These are phyloP conservation scores for Scaeva pyrastri DNA, from an alignment of 2,888 invertebrate species.

Conservation along the genomic window DNA sequence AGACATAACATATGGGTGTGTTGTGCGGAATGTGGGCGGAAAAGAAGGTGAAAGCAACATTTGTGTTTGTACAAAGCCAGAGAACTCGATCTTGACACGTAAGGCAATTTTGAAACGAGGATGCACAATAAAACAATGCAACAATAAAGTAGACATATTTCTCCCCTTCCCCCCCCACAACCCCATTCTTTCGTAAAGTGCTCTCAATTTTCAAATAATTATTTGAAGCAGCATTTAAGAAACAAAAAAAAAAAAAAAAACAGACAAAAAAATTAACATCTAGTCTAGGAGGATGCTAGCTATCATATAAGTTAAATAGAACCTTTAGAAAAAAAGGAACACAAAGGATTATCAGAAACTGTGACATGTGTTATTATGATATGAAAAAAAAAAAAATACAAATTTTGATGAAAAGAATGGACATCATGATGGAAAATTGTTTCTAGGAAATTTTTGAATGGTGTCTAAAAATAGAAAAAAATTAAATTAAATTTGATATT, in stretches of 20 bases:
- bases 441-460: background rate
- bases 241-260: constrained; percentile 6
- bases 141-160: constrained; percentile 15
- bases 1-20: background rate
- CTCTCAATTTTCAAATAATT: constrained; percentile 40
- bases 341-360: background rate
- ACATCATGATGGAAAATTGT: background rate
- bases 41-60: too few relatives aligned
- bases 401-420: background rate
- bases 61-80: background rate
- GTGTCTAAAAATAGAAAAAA: too few relatives aligned
- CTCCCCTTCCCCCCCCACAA: background rate
- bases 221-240: constrained; percentile 16
- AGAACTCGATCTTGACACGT: constrained; percentile 42
- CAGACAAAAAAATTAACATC: background rate
- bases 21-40: too few relatives aligned
- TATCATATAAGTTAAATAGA: background rate
- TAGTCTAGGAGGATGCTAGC: background rate
- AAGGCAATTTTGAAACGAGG: constrained; percentile 25
- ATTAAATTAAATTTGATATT: too few relatives aligned
- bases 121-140: constrained; percentile 44
- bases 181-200: constrained; percentile 1
- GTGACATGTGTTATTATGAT: background rate
- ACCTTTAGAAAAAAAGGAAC: background rate
- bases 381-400: background rate